Base-by-base conservation (phyloP, 2,888 invertebrate genomes). In the Caenorhabditis plicata region DNA sequence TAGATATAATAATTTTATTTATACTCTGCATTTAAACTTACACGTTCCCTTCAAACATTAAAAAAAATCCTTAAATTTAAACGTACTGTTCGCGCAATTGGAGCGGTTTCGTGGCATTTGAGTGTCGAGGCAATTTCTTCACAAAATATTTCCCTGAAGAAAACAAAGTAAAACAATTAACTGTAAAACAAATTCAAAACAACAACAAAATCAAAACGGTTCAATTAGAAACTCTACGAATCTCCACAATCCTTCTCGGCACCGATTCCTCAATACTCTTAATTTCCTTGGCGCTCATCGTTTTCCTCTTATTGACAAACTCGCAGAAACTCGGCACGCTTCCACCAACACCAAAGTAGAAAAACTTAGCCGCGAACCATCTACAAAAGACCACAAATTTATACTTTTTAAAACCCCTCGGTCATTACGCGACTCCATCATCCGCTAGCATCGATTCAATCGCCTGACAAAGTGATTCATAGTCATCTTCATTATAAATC, bases 261-360 rank as follows among this genome's bases (percentile, higher is more conserved):
- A 68, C 63, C 4, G 60, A 50, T 0, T 63, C 41, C 9, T 53
- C 47, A 20, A 62, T 58, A 1, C 26, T 13, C 29, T 53, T 51
- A 17, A 40, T 29, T 42, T 60, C 64, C 1, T 40, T 33, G 2
- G 41, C 47, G n/a, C 43, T 33, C 26, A 75, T 57, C 22, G 49
- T 42, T 13, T 53, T 58, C 23, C 32, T 23, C 5, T 58, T 39
- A 5, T 64, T 36, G 23, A 92, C 73, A 44, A 85, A 81, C 38
- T 86, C 81, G 81, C 88, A 87, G 85, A 94, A 95, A 70, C 88
- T 86, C 63, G 87, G 83, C 33, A 88, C 85, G 11, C 91, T 88
- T 44, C 95, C 95, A 11, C 94, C 94, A 20, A 94, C 91, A 63
- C 95, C 95, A 85, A 95, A 95, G 82, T 96, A 96, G 82, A 89